These are phyloP conservation scores for Coreoperca whiteheadi DNA, from an alignment of 2,113 vertebrate genomes.

Conservation along the genomic window DNA sequence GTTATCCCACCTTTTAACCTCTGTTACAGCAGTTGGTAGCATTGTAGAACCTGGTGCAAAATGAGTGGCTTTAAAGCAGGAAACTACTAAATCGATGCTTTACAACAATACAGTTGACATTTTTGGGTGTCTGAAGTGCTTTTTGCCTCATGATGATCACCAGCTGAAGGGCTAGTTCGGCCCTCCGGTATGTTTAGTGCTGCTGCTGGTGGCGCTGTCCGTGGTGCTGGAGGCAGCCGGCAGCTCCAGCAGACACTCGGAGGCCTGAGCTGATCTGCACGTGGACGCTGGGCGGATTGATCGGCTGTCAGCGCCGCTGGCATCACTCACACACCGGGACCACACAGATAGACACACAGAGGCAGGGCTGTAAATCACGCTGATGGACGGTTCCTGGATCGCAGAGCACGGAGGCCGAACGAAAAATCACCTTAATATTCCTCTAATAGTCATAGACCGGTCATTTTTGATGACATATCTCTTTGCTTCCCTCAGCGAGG, in stretches of 20 bases:
- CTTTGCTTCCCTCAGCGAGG: slow-evolving; percentile 15
- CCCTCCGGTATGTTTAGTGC: neutral
- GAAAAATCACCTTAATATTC: slow-evolving; percentile 57
- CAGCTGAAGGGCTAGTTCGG: neutral
- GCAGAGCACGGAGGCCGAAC: slow-evolving; percentile 27
- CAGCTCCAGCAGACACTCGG: slow-evolving; percentile 37
- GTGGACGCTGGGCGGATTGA: slow-evolving; percentile 76
- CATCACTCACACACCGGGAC: slow-evolving; percentile 56
- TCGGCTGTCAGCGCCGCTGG: slow-evolving; percentile 73
- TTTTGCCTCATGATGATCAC: neutral
- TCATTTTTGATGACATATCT: slow-evolving; percentile 40
- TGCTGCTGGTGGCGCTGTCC: slow-evolving; percentile 70
- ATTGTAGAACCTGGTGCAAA: neutral
- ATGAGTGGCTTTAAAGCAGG: neutral
- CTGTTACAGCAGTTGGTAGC: neutral
- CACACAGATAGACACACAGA: slow-evolving; percentile 40
- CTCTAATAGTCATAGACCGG: slow-evolving; percentile 51
- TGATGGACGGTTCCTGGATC: slow-evolving; percentile 53
- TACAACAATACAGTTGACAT: neutral
- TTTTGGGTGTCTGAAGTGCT: neutral
- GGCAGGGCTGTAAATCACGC: slow-evolving; percentile 59
- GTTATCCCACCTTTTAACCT: slow-evolving; percentile 40
- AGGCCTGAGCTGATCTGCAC: slow-evolving; percentile 66
- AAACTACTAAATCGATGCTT: neutral
- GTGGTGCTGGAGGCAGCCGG: slow-evolving; percentile 74